phyloP scores from a whole-genome alignment of 64 coral and sea anemone genomes.

The Stichodactyla helianthus region DNA sequence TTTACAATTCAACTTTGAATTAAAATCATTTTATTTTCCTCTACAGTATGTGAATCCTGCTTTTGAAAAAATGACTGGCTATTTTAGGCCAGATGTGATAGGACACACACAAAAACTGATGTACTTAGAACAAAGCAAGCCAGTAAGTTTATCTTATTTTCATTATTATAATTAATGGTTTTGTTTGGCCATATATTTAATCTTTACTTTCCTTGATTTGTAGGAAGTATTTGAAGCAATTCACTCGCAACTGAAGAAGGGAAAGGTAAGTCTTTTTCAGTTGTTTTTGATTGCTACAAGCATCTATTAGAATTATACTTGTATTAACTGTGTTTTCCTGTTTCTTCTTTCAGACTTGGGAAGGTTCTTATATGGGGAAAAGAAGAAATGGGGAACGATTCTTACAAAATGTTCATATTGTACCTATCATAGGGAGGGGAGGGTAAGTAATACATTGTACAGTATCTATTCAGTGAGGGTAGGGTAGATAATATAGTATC shows the following conservation, averaged over 20 bases:
- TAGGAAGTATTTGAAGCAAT: conserved; percentile 93
- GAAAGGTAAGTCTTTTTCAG: conserved; percentile 47
- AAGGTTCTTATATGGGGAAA: conserved; percentile 65
- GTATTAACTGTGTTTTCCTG: neutral
- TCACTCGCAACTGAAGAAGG: conserved; percentile 84
- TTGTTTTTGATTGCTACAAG: too few species aligned
- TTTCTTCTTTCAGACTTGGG: conserved; percentile 67
- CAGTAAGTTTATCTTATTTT: conserved; percentile 19
- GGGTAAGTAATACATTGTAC: conserved; percentile 48
- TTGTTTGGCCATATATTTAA: neutral
- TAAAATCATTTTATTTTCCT: neutral
- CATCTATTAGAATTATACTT: neutral
- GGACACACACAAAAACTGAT: conserved; percentile 63
- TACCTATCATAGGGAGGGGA: conserved; percentile 89
- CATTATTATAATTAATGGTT: neutral
- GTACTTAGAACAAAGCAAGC: conserved; percentile 69
- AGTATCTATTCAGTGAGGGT: neutral
- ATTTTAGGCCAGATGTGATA: conserved; percentile 69
- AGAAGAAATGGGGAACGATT: conserved; percentile 91
- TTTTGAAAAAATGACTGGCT: conserved; percentile 96
- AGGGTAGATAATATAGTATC: conserved; percentile 58
- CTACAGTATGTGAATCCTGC: conserved; percentile 88
- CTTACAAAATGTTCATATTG: conserved; percentile 86
- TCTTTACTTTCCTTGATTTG: neutral
- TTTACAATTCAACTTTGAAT: neutral